Evolutionary conservation across 2,888 invertebrate genomes (phyloP), one percentile per base, ranked within the genome.

Genomic region (Andricus curvator): DNA sequence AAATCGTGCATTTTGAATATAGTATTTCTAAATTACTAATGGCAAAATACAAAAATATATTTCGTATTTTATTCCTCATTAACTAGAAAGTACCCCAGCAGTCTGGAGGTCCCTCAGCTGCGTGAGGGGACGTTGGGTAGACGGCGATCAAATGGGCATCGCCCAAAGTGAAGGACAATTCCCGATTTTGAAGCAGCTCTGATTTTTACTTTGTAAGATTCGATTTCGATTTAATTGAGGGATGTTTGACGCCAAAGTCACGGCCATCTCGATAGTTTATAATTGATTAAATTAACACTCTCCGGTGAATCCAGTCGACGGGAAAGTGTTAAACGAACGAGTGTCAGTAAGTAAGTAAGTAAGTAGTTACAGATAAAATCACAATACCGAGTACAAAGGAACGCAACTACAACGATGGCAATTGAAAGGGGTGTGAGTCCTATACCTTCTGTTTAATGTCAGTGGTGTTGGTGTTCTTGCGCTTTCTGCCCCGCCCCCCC

Each of bases 401-500:
- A 88, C 88, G 89, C 88, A 89, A 89, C 89, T 90, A 89, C 88
- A 90, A 89, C 88, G 90, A 87, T 90, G 91, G 87, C 89, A 91
- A 92, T 90, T 91, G 90, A 89, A 91, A 91, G 89, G 91, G 89
- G 87, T 91, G 88, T 91, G 89, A 90, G 88, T 92, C 92, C 92
- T 92, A 92, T 92, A 92, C 92, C 92, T 92, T 91, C 92, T 91
- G 93, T 90, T 91, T 92, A 92, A 91, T 90, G 91, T 92, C 91
- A 91, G 91, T 82, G 90, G 91, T 93, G 92, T 92, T 92, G 92
- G 74, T 92, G 90, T 91, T 93, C 92, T 92, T 92, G 92, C 91
- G 92, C 89, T 92, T 92, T 92, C 92, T 91, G 89, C 91, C 91
- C 90, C 91, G 91, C 81, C 93, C 92, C 91, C 92, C 91, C 92